Percentiles rank a stretch among this genome's conserved stretches.
phyloP scores from a whole-genome alignment of 2,888 invertebrate species.

The Pollenia angustigena region DNA sequence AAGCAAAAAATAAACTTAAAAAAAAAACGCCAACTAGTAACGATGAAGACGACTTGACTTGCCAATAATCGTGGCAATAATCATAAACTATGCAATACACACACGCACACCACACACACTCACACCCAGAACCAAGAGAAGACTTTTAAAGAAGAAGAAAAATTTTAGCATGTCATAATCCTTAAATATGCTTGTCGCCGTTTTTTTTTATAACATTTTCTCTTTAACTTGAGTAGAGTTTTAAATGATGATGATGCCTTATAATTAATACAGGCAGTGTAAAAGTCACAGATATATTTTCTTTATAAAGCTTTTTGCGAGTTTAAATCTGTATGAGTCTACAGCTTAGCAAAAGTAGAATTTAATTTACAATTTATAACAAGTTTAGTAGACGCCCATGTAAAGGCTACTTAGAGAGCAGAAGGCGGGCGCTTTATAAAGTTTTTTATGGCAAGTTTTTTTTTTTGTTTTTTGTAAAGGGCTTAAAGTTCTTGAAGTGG shows the following conservation, averaged over 20 bases:
- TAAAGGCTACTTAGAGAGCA: slow-evolving; percentile 66
- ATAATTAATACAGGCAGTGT: slow-evolving; percentile 70
- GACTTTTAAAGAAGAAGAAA: slow-evolving; percentile 15
- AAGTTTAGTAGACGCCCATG: slow-evolving; percentile 72
- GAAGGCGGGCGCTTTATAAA: slow-evolving; percentile 65
- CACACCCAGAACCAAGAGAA: not conserved
- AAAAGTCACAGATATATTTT: slow-evolving; percentile 27
- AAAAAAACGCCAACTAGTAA: slow-evolving; percentile 30
- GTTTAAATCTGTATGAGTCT: slow-evolving; percentile 29
- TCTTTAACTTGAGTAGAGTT: slow-evolving; percentile 27
- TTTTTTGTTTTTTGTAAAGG: slow-evolving; percentile 30
- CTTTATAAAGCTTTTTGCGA: slow-evolving; percentile 35
- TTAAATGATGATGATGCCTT: slow-evolving; percentile 59
- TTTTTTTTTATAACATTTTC: slow-evolving; percentile 21
- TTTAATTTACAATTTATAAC: slow-evolving; percentile 71
- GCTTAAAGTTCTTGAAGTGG: slow-evolving; percentile 30
- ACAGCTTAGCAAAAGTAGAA: slow-evolving; percentile 26
- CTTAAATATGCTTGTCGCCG: slow-evolving; percentile 67
- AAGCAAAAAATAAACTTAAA: not conserved
- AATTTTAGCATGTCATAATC: slow-evolving; percentile 71
- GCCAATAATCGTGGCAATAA: slow-evolving; percentile 72
- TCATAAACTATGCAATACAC: slow-evolving; percentile 71
- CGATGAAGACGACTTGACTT: slow-evolving; percentile 50
- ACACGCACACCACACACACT: slow-evolving; percentile 8
- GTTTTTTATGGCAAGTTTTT: slow-evolving; percentile 19